Base-by-base conservation (phyloP, 2,113 vertebrate genomes). In the Bambusicola thoracicus region DNA sequence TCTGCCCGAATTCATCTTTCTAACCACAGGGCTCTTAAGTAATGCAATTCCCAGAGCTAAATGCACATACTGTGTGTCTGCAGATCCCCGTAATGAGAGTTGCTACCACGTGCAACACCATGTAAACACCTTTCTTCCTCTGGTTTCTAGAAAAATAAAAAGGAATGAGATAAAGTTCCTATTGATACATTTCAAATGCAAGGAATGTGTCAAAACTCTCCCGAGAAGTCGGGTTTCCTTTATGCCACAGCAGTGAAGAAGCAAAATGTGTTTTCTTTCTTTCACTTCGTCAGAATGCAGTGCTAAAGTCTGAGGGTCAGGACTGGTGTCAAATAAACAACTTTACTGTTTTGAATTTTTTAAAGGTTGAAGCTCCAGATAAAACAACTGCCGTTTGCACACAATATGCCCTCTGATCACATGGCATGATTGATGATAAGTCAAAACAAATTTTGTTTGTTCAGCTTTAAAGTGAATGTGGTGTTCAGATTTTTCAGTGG, bases 311-410 rank as follows among this genome's bases (percentile, higher is more conserved):
- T 96, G 95, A 75, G 92, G 97, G 97, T 98, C 97, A 98, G 80
- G 85, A 96, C 93, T 44, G 7, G 96, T 97, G 98, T 98, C 98
- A 98, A 94, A 97, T 97, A 97, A 98, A 98, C 98, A 98, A 96
- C 96, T 97, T 98, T 96, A 97, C 97, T 98, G 97, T 98, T 98
- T 98, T 98, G 97, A 97, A 97, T 97, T 97, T 98, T 98, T 97
- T 96, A 97, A 97, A 97, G 96, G 96, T 97, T 95, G 80, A 92
- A 96, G 94, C 95, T 98, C 97, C 97, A 98, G 97, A 98, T 98
- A 97, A 98, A 98, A 98, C 97, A 97, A 97, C 96, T 93, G 96
- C 96, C 97, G 97, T 97, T 97, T 95, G 93, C 97, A 95, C 97
- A 98, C 97, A 97, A 97, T 97, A 97, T 97, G 93, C 97, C 97